Base-by-base conservation (phyloP, 2,113 vertebrate genomes). In the Callipepla squamata region DNA sequence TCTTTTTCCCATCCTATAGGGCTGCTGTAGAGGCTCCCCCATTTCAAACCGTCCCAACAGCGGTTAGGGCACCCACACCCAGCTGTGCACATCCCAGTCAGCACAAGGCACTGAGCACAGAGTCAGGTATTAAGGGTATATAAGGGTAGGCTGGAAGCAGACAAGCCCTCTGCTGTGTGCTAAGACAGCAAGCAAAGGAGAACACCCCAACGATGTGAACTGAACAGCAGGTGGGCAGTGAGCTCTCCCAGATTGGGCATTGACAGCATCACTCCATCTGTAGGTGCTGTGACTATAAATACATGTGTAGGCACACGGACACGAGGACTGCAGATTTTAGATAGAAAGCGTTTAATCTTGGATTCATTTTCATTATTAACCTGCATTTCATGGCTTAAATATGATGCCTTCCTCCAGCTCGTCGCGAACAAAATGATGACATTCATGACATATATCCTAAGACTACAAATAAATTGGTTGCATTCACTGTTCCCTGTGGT, bases 401-500 rank as follows among this genome's bases (percentile, higher is more conserved):
- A 80, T 90, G 73, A 38, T 48, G 83, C 44, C 36, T 86, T 88
- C 90, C 73, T 59, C 86, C 83, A 86, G 87, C 82, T 86, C 78
- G 87, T 85, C 91, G 81, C 4, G 40, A 95, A 86, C 58, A 70
- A 76, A 87, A 61, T 20, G 87, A 91, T 91, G 87, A 91, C 84
- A 79, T 73, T 84, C 83, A 28, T 55, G 94, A 84, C 91, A 84
- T 21, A 75, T 57, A 90, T 94, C 58, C 83, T 73, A 90, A 84
- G 66, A 95, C 67, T 95, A 93, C 92, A 96, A 95, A 95, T 92
- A 92, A 89, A 89, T 48, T 82, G 70, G 61, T 59, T 95, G 90
- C 73, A 90, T 94, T 80, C 58, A 34, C 79, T 75, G 58, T 85
- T 95, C 85, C 85, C 83, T 85, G 34, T 75, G 72, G 73, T 88